Evolutionary conservation across 2,797 vertebrate genomes (phyloP).

Genomic region (Acipenser oxyrinchus): DNA sequence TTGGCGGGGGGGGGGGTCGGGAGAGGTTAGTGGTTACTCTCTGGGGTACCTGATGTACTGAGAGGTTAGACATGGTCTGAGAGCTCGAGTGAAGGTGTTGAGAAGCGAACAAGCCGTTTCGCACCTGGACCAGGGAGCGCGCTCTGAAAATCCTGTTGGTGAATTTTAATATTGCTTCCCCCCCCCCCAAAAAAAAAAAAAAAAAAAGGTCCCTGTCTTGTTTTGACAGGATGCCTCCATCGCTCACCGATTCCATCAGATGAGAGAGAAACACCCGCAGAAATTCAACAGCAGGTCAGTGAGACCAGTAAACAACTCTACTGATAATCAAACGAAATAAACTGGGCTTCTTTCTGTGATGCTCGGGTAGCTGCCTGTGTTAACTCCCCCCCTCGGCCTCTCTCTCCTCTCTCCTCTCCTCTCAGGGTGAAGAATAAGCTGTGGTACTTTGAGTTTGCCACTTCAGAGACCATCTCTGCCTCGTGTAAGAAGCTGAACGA

Average conservation of each 20-base stretch:
- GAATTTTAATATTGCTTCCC: not conserved
- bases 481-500: conserved; percentile 84
- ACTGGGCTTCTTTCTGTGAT: not conserved
- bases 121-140: too few species aligned
- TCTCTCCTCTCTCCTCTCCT: not conserved
- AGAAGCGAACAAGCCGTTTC: too few species aligned
- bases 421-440: conserved; percentile 90
- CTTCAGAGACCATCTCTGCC: conserved; percentile 81
- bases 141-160: not conserved
- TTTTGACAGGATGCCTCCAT: conserved; percentile 82
- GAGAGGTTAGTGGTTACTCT: too few species aligned
- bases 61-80: too few species aligned
- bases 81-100: too few species aligned
- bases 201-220: not conserved
- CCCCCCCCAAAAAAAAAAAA: not conserved
- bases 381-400: too few species aligned
- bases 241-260: conserved; percentile 85
- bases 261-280: conserved; percentile 87
- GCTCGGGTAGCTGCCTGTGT: not conserved
- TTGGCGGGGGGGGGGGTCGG: too few species aligned
- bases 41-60: too few species aligned
- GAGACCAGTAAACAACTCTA: not conserved
- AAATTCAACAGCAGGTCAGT: conserved; percentile 89
- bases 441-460: conserved; percentile 91
- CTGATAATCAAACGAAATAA: not conserved